Evolutionary conservation across 2,113 vertebrate species (phyloP).

Genomic region (Pelusios castaneus): DNA sequence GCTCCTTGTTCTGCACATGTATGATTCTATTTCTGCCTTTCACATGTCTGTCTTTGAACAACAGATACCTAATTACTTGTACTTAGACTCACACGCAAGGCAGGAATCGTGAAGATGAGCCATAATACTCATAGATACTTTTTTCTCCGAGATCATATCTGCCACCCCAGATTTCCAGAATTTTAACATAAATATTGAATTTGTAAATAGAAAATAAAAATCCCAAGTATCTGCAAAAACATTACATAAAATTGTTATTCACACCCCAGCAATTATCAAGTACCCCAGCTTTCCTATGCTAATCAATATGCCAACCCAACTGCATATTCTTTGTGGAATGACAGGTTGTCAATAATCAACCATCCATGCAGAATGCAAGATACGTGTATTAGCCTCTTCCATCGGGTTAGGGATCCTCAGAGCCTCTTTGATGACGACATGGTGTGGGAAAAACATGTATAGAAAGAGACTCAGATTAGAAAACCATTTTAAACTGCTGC

Average conservation of each 20-base stretch:
- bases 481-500: neutral
- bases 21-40: slow-evolving; percentile 11
- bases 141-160: slow-evolving; percentile 14
- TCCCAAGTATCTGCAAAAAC: neutral
- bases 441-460: neutral
- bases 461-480: slow-evolving; percentile 6
- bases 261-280: neutral
- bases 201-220: neutral
- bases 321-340: neutral
- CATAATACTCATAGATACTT: neutral
- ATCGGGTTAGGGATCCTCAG: neutral
- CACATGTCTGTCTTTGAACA: neutral
- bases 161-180: neutral
- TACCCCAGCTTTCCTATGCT: neutral
- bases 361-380: slow-evolving; percentile 12
- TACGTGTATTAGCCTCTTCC: neutral
- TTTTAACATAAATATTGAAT: neutral
- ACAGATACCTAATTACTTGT: neutral
- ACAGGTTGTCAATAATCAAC: neutral
- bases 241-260: neutral
- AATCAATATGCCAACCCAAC: slow-evolving; percentile 1
- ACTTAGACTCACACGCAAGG: neutral
- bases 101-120: neutral
- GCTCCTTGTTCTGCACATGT: neutral
- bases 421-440: slow-evolving; percentile 11